Percentiles rank a stretch among this genome's conserved stretches.
Evolutionary conservation across 2,888 invertebrate species (phyloP).

Genomic region (Eudiplozoon nipponicum): DNA sequence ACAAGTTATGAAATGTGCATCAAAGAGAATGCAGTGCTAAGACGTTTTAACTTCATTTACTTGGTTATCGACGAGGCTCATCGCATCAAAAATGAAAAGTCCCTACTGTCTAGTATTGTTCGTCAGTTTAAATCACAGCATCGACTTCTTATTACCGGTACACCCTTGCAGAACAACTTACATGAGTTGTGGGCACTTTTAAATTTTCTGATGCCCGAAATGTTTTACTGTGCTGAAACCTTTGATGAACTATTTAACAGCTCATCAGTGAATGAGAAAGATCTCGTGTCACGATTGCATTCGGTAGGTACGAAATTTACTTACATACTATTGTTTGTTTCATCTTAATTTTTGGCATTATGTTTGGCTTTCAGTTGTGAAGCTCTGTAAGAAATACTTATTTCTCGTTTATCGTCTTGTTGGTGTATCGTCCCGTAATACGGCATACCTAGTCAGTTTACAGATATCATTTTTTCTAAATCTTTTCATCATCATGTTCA

Average conservation of each 20-base stretch:
- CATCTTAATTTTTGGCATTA: too few species aligned
- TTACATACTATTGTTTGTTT: too few species aligned
- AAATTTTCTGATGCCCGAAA: slow-evolving; percentile 81
- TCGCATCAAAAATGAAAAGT: slow-evolving; percentile 92
- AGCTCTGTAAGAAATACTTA: too few species aligned
- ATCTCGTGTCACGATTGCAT: slow-evolving; percentile 60
- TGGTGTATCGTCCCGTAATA: too few species aligned
- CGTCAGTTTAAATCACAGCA: slow-evolving; percentile 83
- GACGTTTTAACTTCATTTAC: slow-evolving; percentile 90
- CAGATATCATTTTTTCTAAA: too few species aligned
- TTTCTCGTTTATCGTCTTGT: too few species aligned
- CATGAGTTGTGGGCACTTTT: slow-evolving; percentile 88
- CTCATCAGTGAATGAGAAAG: slow-evolving; percentile 50
- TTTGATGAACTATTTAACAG: slow-evolving; percentile 97
- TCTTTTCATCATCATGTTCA: too few species aligned
- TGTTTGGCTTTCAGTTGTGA: too few species aligned
- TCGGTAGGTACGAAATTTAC: too few species aligned
- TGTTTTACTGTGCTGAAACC: slow-evolving; percentile 56
- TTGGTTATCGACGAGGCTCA: slow-evolving; percentile 99
- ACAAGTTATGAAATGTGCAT: slow-evolving; percentile 97
- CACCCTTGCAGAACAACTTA: slow-evolving; percentile 83
- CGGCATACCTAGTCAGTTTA: too few species aligned
- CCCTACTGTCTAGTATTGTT: slow-evolving; percentile 73
- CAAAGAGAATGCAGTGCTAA: slow-evolving; percentile 68
- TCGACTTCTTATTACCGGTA: slow-evolving; percentile 66